Evolutionary conservation across 1,140 invertebrate species (phyloP).

Genomic region (Atta texana): DNA sequence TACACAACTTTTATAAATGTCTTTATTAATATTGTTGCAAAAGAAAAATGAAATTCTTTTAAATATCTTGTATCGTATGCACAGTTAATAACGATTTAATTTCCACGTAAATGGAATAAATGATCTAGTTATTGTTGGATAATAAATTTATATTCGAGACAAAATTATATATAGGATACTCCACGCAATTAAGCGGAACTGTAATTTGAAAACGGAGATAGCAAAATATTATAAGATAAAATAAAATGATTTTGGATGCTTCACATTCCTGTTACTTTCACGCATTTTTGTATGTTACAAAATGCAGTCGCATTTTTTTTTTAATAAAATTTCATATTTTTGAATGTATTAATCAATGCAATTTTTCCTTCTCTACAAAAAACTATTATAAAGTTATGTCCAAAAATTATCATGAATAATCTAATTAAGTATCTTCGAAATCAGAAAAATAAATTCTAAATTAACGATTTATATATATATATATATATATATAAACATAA

Average conservation of each 20-base stretch:
- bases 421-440: not conserved
- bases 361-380: not conserved
- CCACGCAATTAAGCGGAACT: not conserved
- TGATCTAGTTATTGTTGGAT: slow-evolving; percentile 2
- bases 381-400: not conserved
- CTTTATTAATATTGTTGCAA: slow-evolving; percentile 13
- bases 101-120: slow-evolving; percentile 39
- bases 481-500: not conserved
- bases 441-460: not conserved
- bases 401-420: not conserved
- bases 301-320: not conserved
- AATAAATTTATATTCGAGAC: not conserved
- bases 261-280: not conserved
- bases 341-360: not conserved
- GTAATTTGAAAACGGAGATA: not conserved
- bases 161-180: slow-evolving; percentile 8
- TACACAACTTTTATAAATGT: not conserved
- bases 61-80: slow-evolving; percentile 40
- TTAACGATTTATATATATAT: not conserved
- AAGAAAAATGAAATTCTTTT: slow-evolving; percentile 41
- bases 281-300: not conserved
- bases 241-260: not conserved
- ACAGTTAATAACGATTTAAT: slow-evolving; percentile 36
- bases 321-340: not conserved
- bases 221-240: not conserved